A percentile compares a stretch with the other conserved stretches of the same genome.
These are phyloP conservation scores for Podarcis muralis DNA, from an alignment of 2,113 vertebrate genomes.

Conservation along the genomic window DNA sequence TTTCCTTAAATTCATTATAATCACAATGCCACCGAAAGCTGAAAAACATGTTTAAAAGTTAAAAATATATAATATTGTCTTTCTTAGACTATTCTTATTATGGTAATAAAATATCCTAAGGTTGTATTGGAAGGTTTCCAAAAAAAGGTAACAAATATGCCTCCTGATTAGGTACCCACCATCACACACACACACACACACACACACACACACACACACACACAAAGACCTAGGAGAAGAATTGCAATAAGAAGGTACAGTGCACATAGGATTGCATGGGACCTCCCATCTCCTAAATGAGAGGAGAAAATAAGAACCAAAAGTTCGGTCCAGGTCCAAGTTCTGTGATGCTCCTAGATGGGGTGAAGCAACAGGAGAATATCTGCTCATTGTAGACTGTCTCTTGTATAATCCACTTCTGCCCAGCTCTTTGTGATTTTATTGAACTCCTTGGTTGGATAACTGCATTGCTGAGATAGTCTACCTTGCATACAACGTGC, in stretches of 20 bases:
- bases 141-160: neutral
- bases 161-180: neutral
- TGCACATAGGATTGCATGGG: neutral
- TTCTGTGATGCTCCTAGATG: neutral
- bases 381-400: neutral
- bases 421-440: neutral
- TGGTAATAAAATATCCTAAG: neutral
- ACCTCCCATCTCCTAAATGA: neutral
- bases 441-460: neutral
- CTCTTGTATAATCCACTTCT: neutral
- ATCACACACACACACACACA: too few species aligned
- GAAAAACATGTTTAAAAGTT: too few species aligned
- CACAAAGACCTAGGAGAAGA: neutral
- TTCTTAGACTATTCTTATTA: neutral
- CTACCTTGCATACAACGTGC: neutral
- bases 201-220: too few species aligned
- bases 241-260: neutral
- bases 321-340: neutral
- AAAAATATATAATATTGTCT: neutral
- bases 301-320: neutral
- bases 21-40: neutral
- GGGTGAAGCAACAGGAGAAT: neutral
- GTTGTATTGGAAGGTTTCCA: neutral
- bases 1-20: neutral
- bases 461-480: neutral